phyloP scores from a whole-genome alignment of 2,113 vertebrate species.

The Scophthalmus maximus region DNA sequence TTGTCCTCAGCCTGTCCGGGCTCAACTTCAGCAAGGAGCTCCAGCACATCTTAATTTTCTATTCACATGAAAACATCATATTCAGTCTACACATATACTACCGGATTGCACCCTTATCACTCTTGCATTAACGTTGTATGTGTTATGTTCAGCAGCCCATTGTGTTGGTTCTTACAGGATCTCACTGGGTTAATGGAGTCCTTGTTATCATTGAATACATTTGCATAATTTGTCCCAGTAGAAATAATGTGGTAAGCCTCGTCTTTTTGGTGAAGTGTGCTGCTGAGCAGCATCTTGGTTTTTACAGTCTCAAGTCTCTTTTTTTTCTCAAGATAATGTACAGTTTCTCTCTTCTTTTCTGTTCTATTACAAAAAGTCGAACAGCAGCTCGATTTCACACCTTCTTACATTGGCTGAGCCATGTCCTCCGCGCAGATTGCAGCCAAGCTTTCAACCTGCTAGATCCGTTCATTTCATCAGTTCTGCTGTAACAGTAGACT shows the following conservation, averaged over 20 bases:
- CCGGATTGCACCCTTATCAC: slow-evolving; percentile 17
- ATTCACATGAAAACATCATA: slow-evolving; percentile 48
- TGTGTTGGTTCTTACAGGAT: slow-evolving; percentile 28
- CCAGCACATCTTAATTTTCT: slow-evolving; percentile 10
- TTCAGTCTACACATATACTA: slow-evolving; percentile 12
- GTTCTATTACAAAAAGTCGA: not conserved
- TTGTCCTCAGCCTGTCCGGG: not conserved
- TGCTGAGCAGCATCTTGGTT: slow-evolving; percentile 1
- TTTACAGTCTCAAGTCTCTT: not conserved
- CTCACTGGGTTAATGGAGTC: slow-evolving; percentile 34
- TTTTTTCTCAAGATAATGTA: no score
- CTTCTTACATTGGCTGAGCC: no score
- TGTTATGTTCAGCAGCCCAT: slow-evolving; percentile 24
- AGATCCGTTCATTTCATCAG: not conserved
- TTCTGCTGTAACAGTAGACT: not conserved
- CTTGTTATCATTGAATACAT: slow-evolving; percentile 52
- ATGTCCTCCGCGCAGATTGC: no score
- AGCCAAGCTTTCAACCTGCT: no score
- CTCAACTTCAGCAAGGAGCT: slow-evolving; percentile 16
- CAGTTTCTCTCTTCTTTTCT: not conserved
- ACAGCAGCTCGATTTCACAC: no score
- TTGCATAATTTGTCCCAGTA: slow-evolving; percentile 36
- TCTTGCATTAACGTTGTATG: slow-evolving; percentile 33
- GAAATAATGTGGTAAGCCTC: slow-evolving; percentile 6
- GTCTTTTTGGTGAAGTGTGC: not conserved